Percentiles rank a stretch among this genome's conserved stretches.
Evolutionary conservation across 2,113 vertebrate species (phyloP).

Genomic region (Crotalus helleri): DNA sequence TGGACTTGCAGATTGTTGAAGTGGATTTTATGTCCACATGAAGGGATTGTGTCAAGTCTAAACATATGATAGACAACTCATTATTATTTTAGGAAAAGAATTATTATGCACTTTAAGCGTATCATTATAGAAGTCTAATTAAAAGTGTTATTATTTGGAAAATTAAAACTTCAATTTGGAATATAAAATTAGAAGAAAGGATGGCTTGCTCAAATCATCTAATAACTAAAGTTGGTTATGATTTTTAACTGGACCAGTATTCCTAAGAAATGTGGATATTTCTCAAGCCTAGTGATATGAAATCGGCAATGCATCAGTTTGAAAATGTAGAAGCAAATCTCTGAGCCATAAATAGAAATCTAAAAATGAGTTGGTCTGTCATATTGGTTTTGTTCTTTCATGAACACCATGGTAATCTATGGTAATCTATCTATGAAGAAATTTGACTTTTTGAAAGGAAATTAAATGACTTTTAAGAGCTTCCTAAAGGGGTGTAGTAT

Average conservation of each 20-base stretch:
- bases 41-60: neutral
- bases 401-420: constrained; percentile 68
- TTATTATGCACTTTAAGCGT: neutral
- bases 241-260: constrained; percentile 18
- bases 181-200: neutral
- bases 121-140: neutral
- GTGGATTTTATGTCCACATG: neutral
- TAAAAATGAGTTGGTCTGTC: constrained; percentile 43
- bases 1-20: neutral
- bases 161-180: neutral
- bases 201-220: neutral
- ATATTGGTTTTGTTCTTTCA: constrained; percentile 58
- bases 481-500: constrained; percentile 64
- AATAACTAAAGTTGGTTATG: constrained; percentile 19
- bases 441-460: constrained; percentile 70
- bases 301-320: constrained; percentile 21
- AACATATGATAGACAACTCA: neutral
- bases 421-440: constrained; percentile 66
- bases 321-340: constrained; percentile 25
- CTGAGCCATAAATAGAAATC: constrained; percentile 44
- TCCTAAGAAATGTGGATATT: constrained; percentile 20
- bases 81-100: neutral
- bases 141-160: neutral
- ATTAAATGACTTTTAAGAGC: constrained; percentile 74
- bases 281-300: constrained; percentile 20